Percentiles rank a stretch among this genome's conserved stretches.
Evolutionary conservation across 2,797 vertebrate genomes (phyloP).

Genomic region (Poeciliopsis gracilis): DNA sequence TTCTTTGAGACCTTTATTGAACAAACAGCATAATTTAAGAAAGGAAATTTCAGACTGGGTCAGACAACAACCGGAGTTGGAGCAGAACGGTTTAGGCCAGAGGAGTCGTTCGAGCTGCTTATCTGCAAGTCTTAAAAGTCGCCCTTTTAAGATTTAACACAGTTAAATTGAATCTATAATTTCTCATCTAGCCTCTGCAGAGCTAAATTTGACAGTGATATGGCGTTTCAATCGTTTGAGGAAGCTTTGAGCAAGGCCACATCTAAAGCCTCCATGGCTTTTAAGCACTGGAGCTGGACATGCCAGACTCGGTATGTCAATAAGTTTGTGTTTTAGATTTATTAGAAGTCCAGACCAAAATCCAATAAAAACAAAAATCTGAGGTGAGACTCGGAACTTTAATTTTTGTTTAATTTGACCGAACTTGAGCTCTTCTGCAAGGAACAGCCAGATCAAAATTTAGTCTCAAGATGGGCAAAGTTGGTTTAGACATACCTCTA

Average conservation of each 20-base stretch:
- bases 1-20: not conserved
- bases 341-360: not conserved
- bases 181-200: not conserved
- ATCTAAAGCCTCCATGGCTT: not conserved
- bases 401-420: not conserved
- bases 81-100: not conserved
- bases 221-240: not conserved
- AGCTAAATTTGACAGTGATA: not conserved
- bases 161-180: not conserved
- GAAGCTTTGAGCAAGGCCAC: not conserved
- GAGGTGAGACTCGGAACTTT: not conserved
- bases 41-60: not conserved
- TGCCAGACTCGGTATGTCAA: not conserved
- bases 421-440: not conserved
- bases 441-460: not conserved
- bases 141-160: not conserved
- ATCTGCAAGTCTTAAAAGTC: not conserved
- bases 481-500: not conserved
- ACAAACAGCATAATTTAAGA: not conserved
- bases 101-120: not conserved
- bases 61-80: not conserved
- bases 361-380: not conserved
- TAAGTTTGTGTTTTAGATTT: not conserved
- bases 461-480: not conserved
- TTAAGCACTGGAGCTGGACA: not conserved